These are phyloP conservation scores for Myocastor coypus DNA, from an alignment of 2,113 vertebrate genomes.

Conservation along the genomic window DNA sequence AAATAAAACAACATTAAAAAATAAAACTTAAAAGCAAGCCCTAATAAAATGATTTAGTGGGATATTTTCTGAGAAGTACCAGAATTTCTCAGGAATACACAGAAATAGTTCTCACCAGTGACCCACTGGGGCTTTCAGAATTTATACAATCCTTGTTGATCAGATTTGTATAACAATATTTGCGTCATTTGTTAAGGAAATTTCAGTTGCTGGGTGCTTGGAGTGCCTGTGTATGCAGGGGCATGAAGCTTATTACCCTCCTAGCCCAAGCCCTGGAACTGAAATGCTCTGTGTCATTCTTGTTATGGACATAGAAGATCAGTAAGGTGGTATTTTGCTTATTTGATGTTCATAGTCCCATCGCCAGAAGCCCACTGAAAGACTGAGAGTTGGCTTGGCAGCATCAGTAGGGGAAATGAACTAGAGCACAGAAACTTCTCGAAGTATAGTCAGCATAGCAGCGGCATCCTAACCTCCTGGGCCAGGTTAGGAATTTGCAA, in stretches of 20 bases:
- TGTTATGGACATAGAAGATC: neutral
- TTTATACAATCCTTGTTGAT: neutral
- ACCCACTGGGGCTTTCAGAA: neutral
- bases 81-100: neutral
- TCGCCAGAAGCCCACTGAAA: neutral
- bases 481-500: neutral
- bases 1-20: slow-evolving; percentile 40
- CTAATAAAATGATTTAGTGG: too few species aligned
- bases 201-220: neutral
- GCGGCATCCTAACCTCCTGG: neutral
- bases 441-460: neutral
- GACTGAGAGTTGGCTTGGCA: neutral
- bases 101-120: neutral
- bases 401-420: slow-evolving; percentile 13
- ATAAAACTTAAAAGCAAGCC: neutral
- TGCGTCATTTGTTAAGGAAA: neutral
- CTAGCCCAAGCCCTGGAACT: neutral
- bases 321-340: neutral
- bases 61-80: neutral
- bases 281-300: neutral
- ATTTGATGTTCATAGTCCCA: neutral
- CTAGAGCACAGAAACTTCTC: neutral
- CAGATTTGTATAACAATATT: neutral
- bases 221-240: neutral
- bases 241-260: neutral